These are phyloP conservation scores for Caenorhabditis uteleia DNA, from an alignment of 2,888 invertebrate species.

Conservation along the genomic window DNA sequence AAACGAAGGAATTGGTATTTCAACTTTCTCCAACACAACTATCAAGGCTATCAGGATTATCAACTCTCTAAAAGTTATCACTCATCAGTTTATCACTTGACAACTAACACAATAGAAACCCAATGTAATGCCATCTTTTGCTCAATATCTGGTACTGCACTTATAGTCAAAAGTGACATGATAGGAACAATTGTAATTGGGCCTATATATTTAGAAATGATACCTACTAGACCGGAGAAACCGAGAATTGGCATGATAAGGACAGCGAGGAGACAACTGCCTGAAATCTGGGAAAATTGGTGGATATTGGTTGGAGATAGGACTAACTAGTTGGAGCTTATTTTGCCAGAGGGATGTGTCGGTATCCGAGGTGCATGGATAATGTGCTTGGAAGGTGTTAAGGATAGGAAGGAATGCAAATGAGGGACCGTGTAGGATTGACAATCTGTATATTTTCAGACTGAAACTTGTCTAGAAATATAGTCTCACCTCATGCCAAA, in stretches of 20 bases:
- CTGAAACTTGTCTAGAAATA: no score
- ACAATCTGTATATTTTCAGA: slow-evolving; percentile 41
- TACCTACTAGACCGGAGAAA: slow-evolving; percentile 58
- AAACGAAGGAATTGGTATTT: slow-evolving; percentile 17
- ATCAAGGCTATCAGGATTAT: slow-evolving; percentile 18
- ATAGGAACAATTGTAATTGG: slow-evolving; percentile 66
- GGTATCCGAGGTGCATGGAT: slow-evolving; percentile 20
- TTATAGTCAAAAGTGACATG: slow-evolving; percentile 55
- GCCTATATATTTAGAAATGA: slow-evolving; percentile 55
- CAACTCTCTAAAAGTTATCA: slow-evolving; percentile 7
- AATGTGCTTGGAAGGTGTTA: slow-evolving; percentile 49
- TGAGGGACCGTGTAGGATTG: slow-evolving; percentile 64
- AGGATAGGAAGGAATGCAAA: slow-evolving; percentile 68
- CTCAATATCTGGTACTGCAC: slow-evolving; percentile 55
- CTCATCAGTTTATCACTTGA: neutral
- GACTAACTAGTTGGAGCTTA: slow-evolving; percentile 26
- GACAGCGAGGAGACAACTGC: slow-evolving; percentile 57
- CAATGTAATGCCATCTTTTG: slow-evolving; percentile 59
- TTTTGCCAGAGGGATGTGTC: slow-evolving; percentile 19
- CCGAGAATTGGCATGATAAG: slow-evolving; percentile 58
- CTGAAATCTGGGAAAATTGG: slow-evolving; percentile 55
- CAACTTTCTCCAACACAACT: slow-evolving; percentile 9
- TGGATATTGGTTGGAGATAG: no score
- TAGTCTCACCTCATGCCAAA: slow-evolving; percentile 59
- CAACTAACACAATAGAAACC: slow-evolving; percentile 59